These are phyloP conservation scores for Lacerta bilineata DNA, from an alignment of 2,797 vertebrate species.

Conservation along the genomic window DNA sequence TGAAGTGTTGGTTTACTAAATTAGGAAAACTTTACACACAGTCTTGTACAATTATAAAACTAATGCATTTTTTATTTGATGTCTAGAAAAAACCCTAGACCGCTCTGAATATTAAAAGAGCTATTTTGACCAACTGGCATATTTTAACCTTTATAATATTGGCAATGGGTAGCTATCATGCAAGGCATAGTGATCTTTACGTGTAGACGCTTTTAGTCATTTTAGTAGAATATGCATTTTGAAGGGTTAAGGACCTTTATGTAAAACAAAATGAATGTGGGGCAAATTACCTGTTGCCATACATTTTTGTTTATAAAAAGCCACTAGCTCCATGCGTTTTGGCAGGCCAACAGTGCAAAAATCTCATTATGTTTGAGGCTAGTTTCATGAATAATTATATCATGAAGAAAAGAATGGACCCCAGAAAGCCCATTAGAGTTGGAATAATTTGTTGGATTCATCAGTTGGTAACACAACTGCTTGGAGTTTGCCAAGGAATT, in stretches of 20 bases:
- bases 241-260: slow-evolving; percentile 35
- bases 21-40: not conserved
- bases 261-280: slow-evolving; percentile 43
- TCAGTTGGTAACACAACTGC: slow-evolving; percentile 67
- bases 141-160: slow-evolving; percentile 45
- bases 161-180: not conserved
- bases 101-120: slow-evolving; percentile 14
- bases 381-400: not conserved
- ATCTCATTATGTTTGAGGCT: slow-evolving; percentile 13
- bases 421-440: slow-evolving; percentile 52
- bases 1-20: slow-evolving; percentile 32
- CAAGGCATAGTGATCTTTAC: not conserved
- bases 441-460: slow-evolving; percentile 64
- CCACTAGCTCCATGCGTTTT: slow-evolving; percentile 23
- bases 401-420: slow-evolving; percentile 36
- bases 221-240: not conserved
- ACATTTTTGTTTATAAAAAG: slow-evolving; percentile 36
- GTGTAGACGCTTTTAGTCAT: slow-evolving; percentile 12
- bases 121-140: not conserved
- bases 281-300: slow-evolving; percentile 38
- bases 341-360: slow-evolving; percentile 41
- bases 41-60: slow-evolving; percentile 16
- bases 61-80: slow-evolving; percentile 29
- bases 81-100: not conserved
- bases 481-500: slow-evolving; percentile 76